Evolutionary conservation across 2,888 invertebrate species (phyloP), one percentile per base, ranked within the genome.

Genomic region (Spilarctia lutea): DNA sequence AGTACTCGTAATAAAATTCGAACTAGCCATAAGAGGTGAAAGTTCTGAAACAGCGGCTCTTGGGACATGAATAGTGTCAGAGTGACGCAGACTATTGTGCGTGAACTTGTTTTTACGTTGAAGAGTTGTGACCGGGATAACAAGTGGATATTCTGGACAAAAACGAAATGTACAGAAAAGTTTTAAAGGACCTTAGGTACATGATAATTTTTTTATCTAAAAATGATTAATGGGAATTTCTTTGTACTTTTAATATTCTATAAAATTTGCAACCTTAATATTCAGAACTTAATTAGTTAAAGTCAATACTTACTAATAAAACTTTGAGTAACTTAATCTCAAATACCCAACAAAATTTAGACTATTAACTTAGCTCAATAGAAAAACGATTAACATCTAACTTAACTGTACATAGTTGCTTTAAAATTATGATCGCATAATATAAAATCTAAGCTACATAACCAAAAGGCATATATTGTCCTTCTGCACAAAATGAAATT

Each of bases 401-500:
- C 48, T 6, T 6, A 4, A 48, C 1, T 48, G 18, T 56, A 42
- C 27, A 24, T 42, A n/a, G 27, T 27, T 48, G 20, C 42, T 10
- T 27, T 67, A 27, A 67, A 27, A 67, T 67, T 67, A 27, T 60
- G 45, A 67, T 45, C 20, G 27, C 8, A 45, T 45, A 45, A 27
- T 42, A 24, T 16, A 8, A 27, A 2, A 27, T 13, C 16, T 35
- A 24, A 35, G n/a, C n/a, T 56, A 33, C 52, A 45, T 42, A 18
- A 68, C 20, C 8, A 16, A 60, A 69, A 69, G 60, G 20, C 11
- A 60, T n/a, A 18, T 39, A 60, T 39, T 60, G 27, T 63, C 6
- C 27, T 30, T 63, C 30, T 7, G 18, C 18, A 63, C 63, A 39
- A 48, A 74, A 73, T 68, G 69, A 67, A 52, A 76, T 67, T 70